These are phyloP conservation scores for Poecilus cupreus DNA, from an alignment of 2,888 invertebrate species.

Conservation along the genomic window DNA sequence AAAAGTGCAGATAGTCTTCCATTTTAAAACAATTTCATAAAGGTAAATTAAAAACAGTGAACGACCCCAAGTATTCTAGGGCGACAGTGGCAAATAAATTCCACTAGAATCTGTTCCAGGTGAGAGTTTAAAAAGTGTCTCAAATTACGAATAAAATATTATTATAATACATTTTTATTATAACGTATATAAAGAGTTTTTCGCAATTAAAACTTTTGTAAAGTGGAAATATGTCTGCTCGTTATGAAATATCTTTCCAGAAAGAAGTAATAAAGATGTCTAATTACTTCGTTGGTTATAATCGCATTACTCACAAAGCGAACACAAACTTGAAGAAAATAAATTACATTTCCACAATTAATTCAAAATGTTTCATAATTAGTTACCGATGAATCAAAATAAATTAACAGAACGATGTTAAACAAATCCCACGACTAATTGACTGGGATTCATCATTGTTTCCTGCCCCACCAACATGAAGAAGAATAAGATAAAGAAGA, in stretches of 20 bases:
- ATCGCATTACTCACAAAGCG: conserved; percentile 49
- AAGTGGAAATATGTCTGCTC: conserved; percentile 25
- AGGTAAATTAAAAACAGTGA: no score
- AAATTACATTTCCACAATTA: conserved; percentile 51
- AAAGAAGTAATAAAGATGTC: conserved; percentile 55
- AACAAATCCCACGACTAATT: conserved; percentile 28
- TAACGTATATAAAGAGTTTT: conserved; percentile 48
- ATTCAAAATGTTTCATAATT: conserved; percentile 50
- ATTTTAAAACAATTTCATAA: no score
- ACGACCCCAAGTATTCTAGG: no score
- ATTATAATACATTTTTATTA: conserved; percentile 52
- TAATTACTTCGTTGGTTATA: conserved; percentile 49
- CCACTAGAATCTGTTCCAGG: no score
- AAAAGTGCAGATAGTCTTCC: no score
- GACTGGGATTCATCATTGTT: background rate
- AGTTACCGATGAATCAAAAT: conserved; percentile 50
- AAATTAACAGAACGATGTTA: conserved; percentile 12
- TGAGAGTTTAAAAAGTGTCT: conserved; percentile 25
- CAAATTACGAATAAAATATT: conserved; percentile 47
- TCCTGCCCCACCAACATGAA: no score
- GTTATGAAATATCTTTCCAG: conserved; percentile 40
- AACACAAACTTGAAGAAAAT: conserved; percentile 49
- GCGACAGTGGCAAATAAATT: no score
- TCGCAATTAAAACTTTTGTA: conserved; percentile 55
- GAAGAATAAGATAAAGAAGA: background rate